phyloP scores from a whole-genome alignment of 2,888 invertebrate genomes.

The Cerceris rybyensis region DNA sequence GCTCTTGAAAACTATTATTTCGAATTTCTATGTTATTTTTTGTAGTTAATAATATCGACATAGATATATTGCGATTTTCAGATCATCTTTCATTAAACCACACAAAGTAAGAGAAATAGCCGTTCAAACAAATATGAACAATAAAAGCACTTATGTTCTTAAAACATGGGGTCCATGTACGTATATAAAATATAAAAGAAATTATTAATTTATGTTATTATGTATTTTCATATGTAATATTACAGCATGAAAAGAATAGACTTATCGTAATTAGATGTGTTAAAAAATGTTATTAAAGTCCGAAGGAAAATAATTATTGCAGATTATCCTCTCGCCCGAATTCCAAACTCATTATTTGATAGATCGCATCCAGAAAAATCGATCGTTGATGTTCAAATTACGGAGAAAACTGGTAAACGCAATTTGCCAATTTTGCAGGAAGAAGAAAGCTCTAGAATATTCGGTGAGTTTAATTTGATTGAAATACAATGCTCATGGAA shows the following conservation, averaged over 20 bases:
- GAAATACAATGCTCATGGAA: not conserved
- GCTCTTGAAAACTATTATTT: not conserved
- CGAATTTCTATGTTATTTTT: not conserved
- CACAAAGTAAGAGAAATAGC: slow-evolving; percentile 62
- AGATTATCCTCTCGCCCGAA: slow-evolving; percentile 61
- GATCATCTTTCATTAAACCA: slow-evolving; percentile 23
- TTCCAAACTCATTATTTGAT: slow-evolving; percentile 74
- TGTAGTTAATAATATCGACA: not conserved
- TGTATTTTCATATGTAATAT: not conserved
- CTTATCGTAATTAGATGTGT: not conserved
- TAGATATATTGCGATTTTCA: slow-evolving; percentile 7
- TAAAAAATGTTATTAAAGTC: not conserved
- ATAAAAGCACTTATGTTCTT: slow-evolving; percentile 37
- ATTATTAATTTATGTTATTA: not conserved
- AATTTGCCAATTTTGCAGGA: slow-evolving; percentile 79
- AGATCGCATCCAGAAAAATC: slow-evolving; percentile 74
- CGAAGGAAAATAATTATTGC: slow-evolving; percentile 4
- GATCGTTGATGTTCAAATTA: slow-evolving; percentile 74
- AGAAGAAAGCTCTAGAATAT: slow-evolving; percentile 76
- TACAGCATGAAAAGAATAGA: not conserved
- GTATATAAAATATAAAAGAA: slow-evolving; percentile 5
- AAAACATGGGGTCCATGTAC: slow-evolving; percentile 50
- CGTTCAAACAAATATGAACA: slow-evolving; percentile 57
- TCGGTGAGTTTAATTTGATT: slow-evolving; percentile 66
- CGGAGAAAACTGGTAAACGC: slow-evolving; percentile 76